Evolutionary conservation across 1,140 invertebrate genomes (phyloP).

Genomic region (Brachionus rotundiformis): DNA sequence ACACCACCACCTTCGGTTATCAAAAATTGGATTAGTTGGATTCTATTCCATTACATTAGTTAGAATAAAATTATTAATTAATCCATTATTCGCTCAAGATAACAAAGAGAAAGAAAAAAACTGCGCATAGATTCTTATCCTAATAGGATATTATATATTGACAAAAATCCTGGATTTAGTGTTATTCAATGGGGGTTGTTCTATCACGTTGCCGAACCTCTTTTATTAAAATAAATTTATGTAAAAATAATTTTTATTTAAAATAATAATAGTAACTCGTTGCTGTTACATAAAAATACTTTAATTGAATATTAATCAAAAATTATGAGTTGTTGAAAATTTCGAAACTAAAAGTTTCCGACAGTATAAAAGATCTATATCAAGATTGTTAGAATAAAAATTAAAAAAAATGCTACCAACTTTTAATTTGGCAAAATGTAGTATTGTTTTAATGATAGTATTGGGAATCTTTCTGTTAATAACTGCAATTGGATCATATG

Average conservation of each 20-base stretch:
- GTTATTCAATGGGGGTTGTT: too few relatives aligned
- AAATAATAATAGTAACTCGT: background rate
- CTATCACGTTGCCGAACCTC: background rate
- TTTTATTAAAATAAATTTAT: background rate
- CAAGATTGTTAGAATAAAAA: background rate
- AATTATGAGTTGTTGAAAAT: background rate
- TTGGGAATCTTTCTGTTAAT: constrained; percentile 10
- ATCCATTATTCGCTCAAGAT: too few relatives aligned
- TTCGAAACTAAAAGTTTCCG: background rate
- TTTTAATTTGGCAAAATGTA: background rate
- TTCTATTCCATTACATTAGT: too few relatives aligned
- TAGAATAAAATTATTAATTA: too few relatives aligned
- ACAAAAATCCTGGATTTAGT: background rate
- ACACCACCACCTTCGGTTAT: too few relatives aligned
- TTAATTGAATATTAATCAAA: background rate
- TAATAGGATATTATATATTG: too few relatives aligned
- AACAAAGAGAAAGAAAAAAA: too few relatives aligned
- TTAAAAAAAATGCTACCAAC: background rate
- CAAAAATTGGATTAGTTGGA: too few relatives aligned
- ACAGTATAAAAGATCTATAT: background rate
- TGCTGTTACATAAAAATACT: background rate
- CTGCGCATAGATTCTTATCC: too few relatives aligned
- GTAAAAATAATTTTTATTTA: background rate
- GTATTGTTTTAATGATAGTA: background rate
- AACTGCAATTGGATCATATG: constrained; percentile 1